Evolutionary conservation across 2,888 invertebrate species (phyloP).

Genomic region (Gortyna flavago): DNA sequence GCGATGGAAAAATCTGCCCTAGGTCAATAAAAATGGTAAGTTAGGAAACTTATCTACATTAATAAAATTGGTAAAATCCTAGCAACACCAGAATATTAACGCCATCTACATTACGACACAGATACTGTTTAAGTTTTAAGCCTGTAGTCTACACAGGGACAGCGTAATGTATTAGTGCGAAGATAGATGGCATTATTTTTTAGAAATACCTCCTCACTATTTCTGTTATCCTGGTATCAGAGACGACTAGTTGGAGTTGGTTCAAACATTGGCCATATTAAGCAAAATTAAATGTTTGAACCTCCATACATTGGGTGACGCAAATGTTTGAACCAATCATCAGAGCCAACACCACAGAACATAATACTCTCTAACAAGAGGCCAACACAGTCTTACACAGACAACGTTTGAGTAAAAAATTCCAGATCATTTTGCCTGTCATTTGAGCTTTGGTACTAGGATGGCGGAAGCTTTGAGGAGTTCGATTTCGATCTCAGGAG

Average conservation of each 20-base stretch:
- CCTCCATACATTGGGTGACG: not conserved
- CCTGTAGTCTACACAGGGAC: not conserved
- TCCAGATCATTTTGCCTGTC: not conserved
- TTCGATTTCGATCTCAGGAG: not conserved
- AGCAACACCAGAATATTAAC: slow-evolving; percentile 2
- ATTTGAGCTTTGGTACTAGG: not conserved
- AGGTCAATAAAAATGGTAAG: not conserved
- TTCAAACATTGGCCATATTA: not conserved
- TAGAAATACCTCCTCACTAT: not conserved
- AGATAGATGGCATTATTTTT: not conserved
- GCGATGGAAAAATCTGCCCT: no score
- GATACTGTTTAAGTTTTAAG: not conserved
- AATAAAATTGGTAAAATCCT: not conserved
- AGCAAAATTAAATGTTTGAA: not conserved
- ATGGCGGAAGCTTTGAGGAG: not conserved
- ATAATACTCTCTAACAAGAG: no score
- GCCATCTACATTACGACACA: not conserved
- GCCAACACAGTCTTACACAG: no score
- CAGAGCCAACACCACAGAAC: not conserved
- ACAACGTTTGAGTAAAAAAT: not conserved
- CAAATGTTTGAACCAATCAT: not conserved
- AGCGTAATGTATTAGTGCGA: not conserved
- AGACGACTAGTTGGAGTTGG: not conserved
- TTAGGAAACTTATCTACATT: not conserved
- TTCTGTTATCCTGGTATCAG: not conserved